Evolutionary conservation across 2,888 invertebrate genomes (phyloP).

Genomic region (Coenonympha glycerion): DNA sequence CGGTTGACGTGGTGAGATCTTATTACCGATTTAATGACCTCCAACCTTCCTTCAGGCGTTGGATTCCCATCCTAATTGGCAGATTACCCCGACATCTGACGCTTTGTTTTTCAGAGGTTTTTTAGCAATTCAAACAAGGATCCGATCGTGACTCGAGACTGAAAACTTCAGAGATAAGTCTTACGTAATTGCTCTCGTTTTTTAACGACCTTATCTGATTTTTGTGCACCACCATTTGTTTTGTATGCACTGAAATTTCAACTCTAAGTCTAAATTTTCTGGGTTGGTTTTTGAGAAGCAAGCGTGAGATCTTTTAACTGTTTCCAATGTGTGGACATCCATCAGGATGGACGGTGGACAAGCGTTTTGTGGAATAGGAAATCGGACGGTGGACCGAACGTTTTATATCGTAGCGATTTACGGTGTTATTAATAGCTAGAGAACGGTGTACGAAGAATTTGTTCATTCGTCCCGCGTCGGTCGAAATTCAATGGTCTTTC

Average conservation of each 20-base stretch:
- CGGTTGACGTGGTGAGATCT: neutral
- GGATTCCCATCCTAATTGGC: slow-evolving; percentile 62
- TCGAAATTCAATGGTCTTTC: neutral
- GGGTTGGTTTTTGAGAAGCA: neutral
- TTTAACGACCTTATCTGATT: slow-evolving; percentile 70
- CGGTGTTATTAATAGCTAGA: slow-evolving; percentile 58
- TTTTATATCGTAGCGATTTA: slow-evolving; percentile 69
- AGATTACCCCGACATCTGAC: slow-evolving; percentile 57
- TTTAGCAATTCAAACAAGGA: slow-evolving; percentile 51
- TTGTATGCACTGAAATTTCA: slow-evolving; percentile 42
- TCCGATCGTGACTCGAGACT: slow-evolving; percentile 41
- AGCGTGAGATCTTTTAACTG: slow-evolving; percentile 27
- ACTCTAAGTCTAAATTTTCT: slow-evolving; percentile 22
- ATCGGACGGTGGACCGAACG: slow-evolving; percentile 59
- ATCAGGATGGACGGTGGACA: slow-evolving; percentile 71
- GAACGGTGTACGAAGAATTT: slow-evolving; percentile 39
- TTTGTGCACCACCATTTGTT: slow-evolving; percentile 44
- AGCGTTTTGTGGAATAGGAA: slow-evolving; percentile 69
- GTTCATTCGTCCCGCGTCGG: neutral
- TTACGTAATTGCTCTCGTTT: slow-evolving; percentile 68
- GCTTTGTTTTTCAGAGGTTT: slow-evolving; percentile 49
- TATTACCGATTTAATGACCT: slow-evolving; percentile 35
- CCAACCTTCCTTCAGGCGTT: slow-evolving; percentile 31
- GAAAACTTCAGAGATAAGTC: slow-evolving; percentile 55
- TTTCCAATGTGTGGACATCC: slow-evolving; percentile 52